Percentiles rank a stretch among this genome's conserved stretches.
phyloP scores from a whole-genome alignment of 2,888 invertebrate species.

The Rhopalosiphum nymphaeae region DNA sequence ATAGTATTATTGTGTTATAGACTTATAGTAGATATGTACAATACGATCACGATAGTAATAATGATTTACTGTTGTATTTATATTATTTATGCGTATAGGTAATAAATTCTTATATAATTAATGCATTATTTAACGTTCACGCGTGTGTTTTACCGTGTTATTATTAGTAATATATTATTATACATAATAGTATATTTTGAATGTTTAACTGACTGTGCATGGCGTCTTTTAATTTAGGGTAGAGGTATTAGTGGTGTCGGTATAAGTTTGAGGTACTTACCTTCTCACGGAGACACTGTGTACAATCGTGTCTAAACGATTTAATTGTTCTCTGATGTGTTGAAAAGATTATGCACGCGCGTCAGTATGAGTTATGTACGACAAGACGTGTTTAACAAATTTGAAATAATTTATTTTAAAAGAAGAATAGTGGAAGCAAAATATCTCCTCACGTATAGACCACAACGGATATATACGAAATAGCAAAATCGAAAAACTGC shows the following conservation, averaged over 20 bases:
- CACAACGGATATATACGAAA: not conserved
- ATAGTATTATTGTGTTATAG: not conserved
- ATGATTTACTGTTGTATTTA: not conserved
- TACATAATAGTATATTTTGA: not conserved
- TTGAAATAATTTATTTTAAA: not conserved
- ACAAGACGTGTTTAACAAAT: not conserved
- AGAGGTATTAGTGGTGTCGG: not conserved
- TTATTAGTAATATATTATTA: not conserved
- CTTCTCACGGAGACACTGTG: not conserved
- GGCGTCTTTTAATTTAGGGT: not conserved
- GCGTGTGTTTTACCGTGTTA: not conserved
- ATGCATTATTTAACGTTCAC: not conserved
- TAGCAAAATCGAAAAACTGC: not conserved
- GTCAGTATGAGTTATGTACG: not conserved
- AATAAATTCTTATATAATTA: not conserved
- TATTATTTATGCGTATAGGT: not conserved
- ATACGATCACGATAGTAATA: not conserved
- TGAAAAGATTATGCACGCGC: constrained; percentile 8
- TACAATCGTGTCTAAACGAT: not conserved
- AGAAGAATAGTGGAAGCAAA: not conserved
- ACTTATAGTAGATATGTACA: not conserved
- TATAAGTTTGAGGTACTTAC: not conserved
- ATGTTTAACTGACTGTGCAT: not conserved
- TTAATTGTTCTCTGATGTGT: not conserved
- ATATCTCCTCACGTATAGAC: not conserved